A percentile compares a stretch with the other conserved stretches of the same genome.
These are phyloP conservation scores for Copidosoma aretas DNA, from an alignment of 2,888 invertebrate species.

Conservation along the genomic window DNA sequence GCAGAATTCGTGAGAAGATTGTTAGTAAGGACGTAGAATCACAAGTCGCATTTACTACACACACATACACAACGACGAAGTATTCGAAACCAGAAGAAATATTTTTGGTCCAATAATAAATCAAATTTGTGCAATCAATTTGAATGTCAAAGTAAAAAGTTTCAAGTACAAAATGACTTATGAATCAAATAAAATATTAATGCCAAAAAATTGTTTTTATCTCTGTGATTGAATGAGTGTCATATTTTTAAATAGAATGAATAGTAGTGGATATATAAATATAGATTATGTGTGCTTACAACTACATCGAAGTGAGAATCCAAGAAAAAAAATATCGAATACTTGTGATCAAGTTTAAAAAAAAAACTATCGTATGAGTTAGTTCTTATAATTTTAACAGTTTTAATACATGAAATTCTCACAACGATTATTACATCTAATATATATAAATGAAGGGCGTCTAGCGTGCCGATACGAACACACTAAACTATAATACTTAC, in stretches of 20 bases:
- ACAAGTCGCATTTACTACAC: too few species aligned
- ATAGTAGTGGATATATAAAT: background rate
- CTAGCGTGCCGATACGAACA: conserved; percentile 67
- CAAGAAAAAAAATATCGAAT: too few species aligned
- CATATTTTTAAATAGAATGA: background rate
- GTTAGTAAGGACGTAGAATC: background rate
- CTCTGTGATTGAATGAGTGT: background rate
- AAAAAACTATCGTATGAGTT: too few species aligned
- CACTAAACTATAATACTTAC: conserved; percentile 65
- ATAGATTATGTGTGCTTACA: background rate
- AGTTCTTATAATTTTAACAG: background rate
- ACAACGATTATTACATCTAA: conserved; percentile 22
- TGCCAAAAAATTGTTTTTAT: background rate
- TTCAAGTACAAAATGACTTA: too few species aligned
- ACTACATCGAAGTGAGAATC: background rate
- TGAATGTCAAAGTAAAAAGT: background rate
- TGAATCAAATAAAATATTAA: too few species aligned
- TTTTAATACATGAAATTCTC: conserved; percentile 13
- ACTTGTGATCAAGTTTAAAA: too few species aligned
- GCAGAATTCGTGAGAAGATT: background rate
- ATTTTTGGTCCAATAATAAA: background rate
- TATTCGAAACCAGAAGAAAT: background rate
- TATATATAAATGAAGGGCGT: conserved; percentile 45
- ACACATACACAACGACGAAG: background rate
- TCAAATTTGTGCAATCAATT: background rate